Percentiles rank a stretch among this genome's conserved stretches.
Evolutionary conservation across 2,797 vertebrate genomes (phyloP).

Genomic region (Lophotriccus pileatus): DNA sequence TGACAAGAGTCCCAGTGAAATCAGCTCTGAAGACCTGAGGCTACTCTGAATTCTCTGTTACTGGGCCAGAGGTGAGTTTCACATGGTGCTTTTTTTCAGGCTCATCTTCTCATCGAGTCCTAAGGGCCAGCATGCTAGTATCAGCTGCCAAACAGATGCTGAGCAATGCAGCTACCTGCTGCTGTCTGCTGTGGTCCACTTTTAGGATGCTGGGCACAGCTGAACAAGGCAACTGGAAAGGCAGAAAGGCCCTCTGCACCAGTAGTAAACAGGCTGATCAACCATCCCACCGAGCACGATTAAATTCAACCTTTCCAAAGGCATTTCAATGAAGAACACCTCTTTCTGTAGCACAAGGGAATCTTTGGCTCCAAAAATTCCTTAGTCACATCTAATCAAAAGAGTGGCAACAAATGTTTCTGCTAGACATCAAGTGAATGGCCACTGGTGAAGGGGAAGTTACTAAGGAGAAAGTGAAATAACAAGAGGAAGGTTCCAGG

Average conservation of each 20-base stretch:
- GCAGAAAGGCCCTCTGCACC: neutral
- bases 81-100: neutral
- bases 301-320: neutral
- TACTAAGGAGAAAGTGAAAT: neutral
- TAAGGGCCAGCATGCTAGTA: neutral
- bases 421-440: neutral
- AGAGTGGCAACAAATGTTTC: neutral
- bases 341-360: neutral
- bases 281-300: neutral
- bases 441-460: neutral
- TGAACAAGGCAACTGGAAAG: neutral
- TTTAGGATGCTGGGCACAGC: neutral
- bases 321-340: neutral
- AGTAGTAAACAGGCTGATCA: neutral
- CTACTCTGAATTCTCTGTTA: neutral
- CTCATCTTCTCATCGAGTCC: neutral
- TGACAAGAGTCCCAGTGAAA: neutral
- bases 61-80: neutral
- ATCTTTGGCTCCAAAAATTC: neutral
- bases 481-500: neutral
- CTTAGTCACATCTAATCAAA: neutral
- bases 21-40: neutral
- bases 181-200: accelerated
- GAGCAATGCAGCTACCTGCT: neutral
- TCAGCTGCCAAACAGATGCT: neutral